Percentiles rank a stretch among this genome's conserved stretches.
Conservation (phyloP, 2,797 vertebrate genomes). For the Fringilla coelebs region DNA sequence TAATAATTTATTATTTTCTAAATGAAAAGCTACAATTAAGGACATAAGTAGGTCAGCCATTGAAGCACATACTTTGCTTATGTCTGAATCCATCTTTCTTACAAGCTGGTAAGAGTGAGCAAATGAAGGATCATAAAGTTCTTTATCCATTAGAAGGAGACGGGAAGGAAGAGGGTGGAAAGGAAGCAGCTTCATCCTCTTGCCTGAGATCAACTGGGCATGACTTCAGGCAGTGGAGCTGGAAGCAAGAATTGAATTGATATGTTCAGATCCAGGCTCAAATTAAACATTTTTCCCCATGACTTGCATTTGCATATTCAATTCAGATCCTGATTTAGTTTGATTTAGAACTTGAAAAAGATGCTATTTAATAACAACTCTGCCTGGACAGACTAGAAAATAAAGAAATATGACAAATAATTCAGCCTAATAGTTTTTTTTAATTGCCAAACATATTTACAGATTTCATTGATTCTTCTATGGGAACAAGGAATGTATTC, state of each 20-base stretch:
- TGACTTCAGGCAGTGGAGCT: neutral
- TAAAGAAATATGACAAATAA: neutral
- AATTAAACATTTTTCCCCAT: neutral
- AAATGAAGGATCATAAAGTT: neutral
- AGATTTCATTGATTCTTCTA: neutral
- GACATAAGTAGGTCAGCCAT: neutral
- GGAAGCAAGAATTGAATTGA: neutral
- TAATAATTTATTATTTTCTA: neutral
- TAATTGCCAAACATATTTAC: neutral
- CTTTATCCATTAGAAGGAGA: neutral
- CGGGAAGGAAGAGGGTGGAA: neutral
- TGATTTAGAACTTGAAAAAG: neutral
- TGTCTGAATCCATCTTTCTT: neutral
- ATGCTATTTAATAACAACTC: neutral
- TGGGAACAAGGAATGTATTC: neutral
- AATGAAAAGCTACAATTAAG: neutral
- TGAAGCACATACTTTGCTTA: neutral
- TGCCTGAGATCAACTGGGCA: neutral
- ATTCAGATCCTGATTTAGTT: neutral
- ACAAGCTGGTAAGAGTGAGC: neutral
- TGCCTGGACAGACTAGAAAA: neutral
- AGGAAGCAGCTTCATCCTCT: neutral
- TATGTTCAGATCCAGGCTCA: neutral
- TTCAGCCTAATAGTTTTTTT: fast-evolving
- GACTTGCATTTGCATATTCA: neutral